Evolutionary conservation across 1,140 invertebrate species (phyloP), one percentile per base, ranked within the genome.

Genomic region (Pollicipes pollicipes): DNA sequence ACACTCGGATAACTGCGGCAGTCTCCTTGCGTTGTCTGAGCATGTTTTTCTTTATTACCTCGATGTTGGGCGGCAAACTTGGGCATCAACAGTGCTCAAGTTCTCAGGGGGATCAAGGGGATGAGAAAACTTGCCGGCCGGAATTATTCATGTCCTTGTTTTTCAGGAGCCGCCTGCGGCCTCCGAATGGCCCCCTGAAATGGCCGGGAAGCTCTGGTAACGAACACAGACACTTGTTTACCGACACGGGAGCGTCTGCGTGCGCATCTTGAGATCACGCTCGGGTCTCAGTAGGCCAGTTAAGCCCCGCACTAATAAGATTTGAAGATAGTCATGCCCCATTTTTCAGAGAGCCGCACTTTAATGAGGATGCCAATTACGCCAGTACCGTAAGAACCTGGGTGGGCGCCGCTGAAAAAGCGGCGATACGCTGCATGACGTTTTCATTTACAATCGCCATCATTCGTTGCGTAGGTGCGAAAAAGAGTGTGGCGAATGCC

Each of bases 131-230:
- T 58, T 58, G 45, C 45, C 6, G 45, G 21, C 8, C 45, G 17
- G 45, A 58, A 58, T 58, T 58, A 58, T 58, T 58, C 45, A 58
- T 58, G 45, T 58, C 24, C 45, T 58, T 58, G 45, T 58, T 58
- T 58, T 58, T 58, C 45, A 10, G 45, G 45, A 3, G 45, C 45
- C 35, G 8, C 45, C 45, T 21, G 45, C 2, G 13, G 45, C 21
- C 13, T 58, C 45, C 10, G 13, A 21, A 17, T 17, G 6, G 17
- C 17, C 35, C 35, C 45, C 13, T n/a, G n/a, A n/a, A n/a, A 21
- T 21, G 21, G 45, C 45, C 45, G 45, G 45, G 10, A 58, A 58
- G 45, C 24, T 58, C 45, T 21, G 45, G 45, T 58, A 58, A 58
- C 45, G 45, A 58, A 58, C 45, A 58, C 45, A 6, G 45, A 24